phyloP scores from a whole-genome alignment of 2,797 vertebrate genomes.

The Pantherophis vulpinus region DNA sequence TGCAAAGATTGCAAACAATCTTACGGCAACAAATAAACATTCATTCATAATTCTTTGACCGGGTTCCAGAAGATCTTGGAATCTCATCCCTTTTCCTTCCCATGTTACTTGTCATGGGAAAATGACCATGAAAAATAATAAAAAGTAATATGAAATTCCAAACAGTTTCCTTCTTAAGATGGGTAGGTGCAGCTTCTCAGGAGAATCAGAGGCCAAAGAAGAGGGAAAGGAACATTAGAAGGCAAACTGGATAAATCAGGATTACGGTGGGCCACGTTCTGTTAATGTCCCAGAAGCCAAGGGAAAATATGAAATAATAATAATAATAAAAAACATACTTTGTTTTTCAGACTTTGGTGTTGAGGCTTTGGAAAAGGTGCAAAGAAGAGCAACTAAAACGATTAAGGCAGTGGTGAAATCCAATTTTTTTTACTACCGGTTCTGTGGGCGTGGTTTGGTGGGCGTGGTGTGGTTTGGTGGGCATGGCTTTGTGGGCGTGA shows the following conservation, averaged over 20 bases:
- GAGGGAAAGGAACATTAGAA: not conserved
- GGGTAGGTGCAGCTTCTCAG: slow-evolving; percentile 15
- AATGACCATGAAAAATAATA: not conserved
- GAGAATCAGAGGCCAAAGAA: slow-evolving; percentile 8
- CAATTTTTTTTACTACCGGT: too few species aligned
- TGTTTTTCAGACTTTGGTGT: too few species aligned
- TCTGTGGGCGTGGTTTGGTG: too few species aligned
- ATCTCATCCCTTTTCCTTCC: not conserved
- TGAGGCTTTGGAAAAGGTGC: too few species aligned
- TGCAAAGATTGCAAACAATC: not conserved
- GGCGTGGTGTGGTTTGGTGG: too few species aligned
- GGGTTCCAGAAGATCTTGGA: slow-evolving; percentile 23
- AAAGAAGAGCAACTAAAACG: too few species aligned
- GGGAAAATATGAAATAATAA: not conserved
- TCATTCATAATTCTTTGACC: slow-evolving; percentile 4
- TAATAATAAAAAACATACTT: too few species aligned
- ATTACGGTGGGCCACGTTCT: not conserved
- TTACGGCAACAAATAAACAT: not conserved
- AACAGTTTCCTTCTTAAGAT: slow-evolving; percentile 9
- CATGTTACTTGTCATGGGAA: slow-evolving; percentile 23
- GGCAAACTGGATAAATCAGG: slow-evolving; percentile 19
- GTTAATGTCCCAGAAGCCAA: not conserved
- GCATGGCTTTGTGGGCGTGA: too few species aligned
- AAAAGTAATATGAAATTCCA: not conserved
- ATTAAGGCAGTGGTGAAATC: too few species aligned